Conservation (phyloP, 2,888 invertebrate genomes). For the Agonopterix subpropinquella region DNA sequence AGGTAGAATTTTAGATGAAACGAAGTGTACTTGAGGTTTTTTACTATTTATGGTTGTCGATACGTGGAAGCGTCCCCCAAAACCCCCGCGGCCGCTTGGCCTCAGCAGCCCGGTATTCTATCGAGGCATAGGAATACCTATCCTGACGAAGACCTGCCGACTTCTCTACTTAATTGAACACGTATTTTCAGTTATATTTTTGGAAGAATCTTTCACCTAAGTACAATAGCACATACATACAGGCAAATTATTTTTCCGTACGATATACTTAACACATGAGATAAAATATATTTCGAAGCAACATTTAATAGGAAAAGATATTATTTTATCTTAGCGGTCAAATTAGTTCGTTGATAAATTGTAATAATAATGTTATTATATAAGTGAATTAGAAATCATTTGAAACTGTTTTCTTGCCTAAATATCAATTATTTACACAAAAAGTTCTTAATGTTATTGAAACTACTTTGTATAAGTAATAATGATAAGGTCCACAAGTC, state of each 20-base stretch:
- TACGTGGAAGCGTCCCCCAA: background rate
- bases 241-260: conserved; percentile 29
- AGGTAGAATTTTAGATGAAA: conserved; percentile 37
- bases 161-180: background rate
- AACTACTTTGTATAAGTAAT: conserved; percentile 19
- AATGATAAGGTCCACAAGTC: background rate
- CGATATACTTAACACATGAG: conserved; percentile 3
- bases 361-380: conserved; percentile 15
- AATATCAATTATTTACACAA: conserved; percentile 38
- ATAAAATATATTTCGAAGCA: conserved; percentile 19
- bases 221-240: conserved; percentile 17
- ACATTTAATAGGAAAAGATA: conserved; percentile 23
- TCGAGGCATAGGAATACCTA: too few relatives aligned
- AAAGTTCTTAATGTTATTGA: conserved; percentile 18
- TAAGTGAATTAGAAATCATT: conserved; percentile 16
- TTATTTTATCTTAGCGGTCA: conserved; percentile 26
- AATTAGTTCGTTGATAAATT: conserved; percentile 27
- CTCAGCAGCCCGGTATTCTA: background rate
- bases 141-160: background rate
- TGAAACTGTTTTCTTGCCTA: conserved; percentile 31
- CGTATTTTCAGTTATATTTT: conserved; percentile 36
- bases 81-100: background rate
- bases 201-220: conserved; percentile 28
- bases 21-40: conserved; percentile 45
- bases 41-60: conserved; percentile 19